These are phyloP conservation scores for Sebastes paucispinis DNA, from an alignment of 2,797 vertebrate species.

Conservation along the genomic window DNA sequence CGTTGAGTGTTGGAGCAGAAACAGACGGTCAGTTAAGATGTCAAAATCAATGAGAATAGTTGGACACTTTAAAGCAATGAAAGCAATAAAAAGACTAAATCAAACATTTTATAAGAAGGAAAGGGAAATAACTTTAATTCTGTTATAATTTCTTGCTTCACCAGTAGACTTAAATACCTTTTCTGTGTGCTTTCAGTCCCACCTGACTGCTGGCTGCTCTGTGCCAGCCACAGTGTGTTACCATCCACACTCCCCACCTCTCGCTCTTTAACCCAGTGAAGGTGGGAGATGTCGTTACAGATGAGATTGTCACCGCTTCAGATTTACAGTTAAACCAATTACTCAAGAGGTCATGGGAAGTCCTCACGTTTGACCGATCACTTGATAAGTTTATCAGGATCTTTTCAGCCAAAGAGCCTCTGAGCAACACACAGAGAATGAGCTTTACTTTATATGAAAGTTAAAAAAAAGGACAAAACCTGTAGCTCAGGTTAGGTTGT, in stretches of 20 bases:
- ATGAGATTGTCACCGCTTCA: constrained; percentile 9
- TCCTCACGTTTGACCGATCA: constrained; percentile 37
- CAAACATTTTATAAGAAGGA: neutral
- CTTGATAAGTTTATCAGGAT: constrained; percentile 31
- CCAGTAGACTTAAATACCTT: neutral
- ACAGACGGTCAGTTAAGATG: neutral
- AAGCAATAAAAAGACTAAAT: neutral
- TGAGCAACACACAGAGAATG: neutral
- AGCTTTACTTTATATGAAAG: neutral
- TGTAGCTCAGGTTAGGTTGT: neutral
- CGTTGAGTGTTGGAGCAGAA: neutral
- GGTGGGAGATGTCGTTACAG: constrained; percentile 24
- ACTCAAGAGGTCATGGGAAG: constrained; percentile 43
- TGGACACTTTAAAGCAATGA: neutral
- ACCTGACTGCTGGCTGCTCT: constrained; percentile 26
- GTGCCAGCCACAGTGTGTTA: constrained; percentile 51
- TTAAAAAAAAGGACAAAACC: neutral
- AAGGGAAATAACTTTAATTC: neutral
- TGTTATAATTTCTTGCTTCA: neutral
- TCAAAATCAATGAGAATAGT: neutral
- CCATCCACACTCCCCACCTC: constrained; percentile 16
- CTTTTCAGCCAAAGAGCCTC: neutral
- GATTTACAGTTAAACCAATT: constrained; percentile 67
- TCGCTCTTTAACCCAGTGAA: constrained; percentile 8
- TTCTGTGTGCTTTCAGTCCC: neutral